Percentiles rank a stretch among this genome's conserved stretches.
phyloP scores from a whole-genome alignment of 2,888 invertebrate species.

The Molanna angustata region DNA sequence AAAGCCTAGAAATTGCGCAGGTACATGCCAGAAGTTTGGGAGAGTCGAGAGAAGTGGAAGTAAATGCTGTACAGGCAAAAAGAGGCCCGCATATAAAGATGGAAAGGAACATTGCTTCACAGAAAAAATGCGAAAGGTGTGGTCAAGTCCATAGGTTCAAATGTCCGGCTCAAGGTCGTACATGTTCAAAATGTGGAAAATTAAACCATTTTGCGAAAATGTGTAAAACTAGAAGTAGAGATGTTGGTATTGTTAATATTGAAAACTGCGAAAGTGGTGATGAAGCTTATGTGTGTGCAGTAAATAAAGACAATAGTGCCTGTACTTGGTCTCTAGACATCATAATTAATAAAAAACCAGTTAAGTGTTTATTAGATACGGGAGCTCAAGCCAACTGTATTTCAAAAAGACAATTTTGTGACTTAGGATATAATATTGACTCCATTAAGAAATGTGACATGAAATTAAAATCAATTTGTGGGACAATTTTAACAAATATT shows the following conservation, averaged over 20 bases:
- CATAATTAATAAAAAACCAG: background rate
- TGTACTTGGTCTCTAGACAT: background rate
- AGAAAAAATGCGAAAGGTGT: slow-evolving; percentile 1
- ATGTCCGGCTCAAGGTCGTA: background rate
- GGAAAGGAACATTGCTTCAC: too few species aligned
- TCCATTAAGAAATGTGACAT: background rate
- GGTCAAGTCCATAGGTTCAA: slow-evolving; percentile 1
- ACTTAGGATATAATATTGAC: background rate
- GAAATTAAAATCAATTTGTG: background rate
- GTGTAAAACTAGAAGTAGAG: background rate
- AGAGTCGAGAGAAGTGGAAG: too few species aligned
- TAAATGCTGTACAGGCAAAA: too few species aligned
- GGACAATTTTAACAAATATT: background rate
- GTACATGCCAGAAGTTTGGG: background rate
- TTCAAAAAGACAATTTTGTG: slow-evolving; percentile 1
- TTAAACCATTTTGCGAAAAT: slow-evolving; percentile 2
- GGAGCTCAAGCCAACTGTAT: slow-evolving; percentile 6
- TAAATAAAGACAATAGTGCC: background rate
- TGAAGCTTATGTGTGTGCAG: background rate
- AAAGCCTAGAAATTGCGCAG: background rate
- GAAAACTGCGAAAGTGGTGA: background rate
- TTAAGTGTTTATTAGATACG: slow-evolving; percentile 3
- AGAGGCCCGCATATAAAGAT: too few species aligned
- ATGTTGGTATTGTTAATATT: too few species aligned
- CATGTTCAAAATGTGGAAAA: background rate